Base-by-base conservation (phyloP, 2,113 vertebrate species). In the Peucedramus taeniatus region DNA sequence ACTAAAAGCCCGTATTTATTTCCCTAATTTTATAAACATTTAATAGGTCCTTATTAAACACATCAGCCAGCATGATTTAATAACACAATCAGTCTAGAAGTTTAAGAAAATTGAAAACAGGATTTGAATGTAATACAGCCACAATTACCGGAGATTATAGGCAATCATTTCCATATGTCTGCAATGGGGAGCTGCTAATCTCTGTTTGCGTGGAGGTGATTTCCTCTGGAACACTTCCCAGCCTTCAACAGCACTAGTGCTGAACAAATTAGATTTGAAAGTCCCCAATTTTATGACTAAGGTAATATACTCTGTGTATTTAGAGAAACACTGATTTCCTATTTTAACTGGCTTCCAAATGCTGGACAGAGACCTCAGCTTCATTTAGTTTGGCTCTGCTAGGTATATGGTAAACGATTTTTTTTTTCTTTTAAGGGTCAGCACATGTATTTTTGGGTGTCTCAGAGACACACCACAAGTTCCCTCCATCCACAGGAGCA, bases 151-250 rank as follows among this genome's bases (percentile, higher is more conserved):
- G 97, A 99, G 98, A 99, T 99, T 99, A 99, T 98, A 98, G 98
- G 89, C 98, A 99, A 99, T 99, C 98, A 99, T 98, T 99, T 99
- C 99, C 99, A 99, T 98, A 99, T 99, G 99, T 98, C 98, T 98
- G 98, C 98, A 98, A 98, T 99, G 98, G 99, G 99, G 99, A 99
- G 98, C 98, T 99, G 98, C 98, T 99, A 99, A 98, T 99, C 98
- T 98, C 98, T 98, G 98, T 98, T 98, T 98, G 98, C 97, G 97
- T 98, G 98, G 98, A 99, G 98, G 99, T 98, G 98, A 98, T 99
- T 99, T 98, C 99, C 98, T 98, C 98, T 99, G 98, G 99, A 99
- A 98, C 89, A 95, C 97, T 98, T 98, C 98, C 98, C 98, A 98
- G 97, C 97, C 98, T 98, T 98, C 98, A 98, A 98, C 97, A 97